Percentiles rank a stretch among this genome's conserved stretches.
Evolutionary conservation across 1,140 invertebrate species (phyloP).

Genomic region (Ips nitidus): DNA sequence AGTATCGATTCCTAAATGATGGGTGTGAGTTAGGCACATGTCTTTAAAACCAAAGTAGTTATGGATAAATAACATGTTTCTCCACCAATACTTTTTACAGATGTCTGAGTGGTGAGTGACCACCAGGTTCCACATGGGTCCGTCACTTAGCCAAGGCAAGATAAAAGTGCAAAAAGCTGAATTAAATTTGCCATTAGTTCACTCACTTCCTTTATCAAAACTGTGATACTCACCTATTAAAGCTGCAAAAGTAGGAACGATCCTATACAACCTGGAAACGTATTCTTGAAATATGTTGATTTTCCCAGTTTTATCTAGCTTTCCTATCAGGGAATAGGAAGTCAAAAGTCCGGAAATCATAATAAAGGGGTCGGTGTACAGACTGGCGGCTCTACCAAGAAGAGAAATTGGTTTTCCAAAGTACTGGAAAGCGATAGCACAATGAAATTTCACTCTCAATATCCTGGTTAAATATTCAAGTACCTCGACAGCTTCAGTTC

Average conservation of each 20-base stretch:
- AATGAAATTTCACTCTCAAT: not conserved
- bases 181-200: not conserved
- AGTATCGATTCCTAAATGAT: slow-evolving; percentile 78
- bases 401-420: slow-evolving; percentile 71
- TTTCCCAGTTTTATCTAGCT: slow-evolving; percentile 58
- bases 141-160: slow-evolving; percentile 60
- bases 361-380: slow-evolving; percentile 77
- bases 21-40: slow-evolving; percentile 69
- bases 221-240: slow-evolving; percentile 52
- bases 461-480: not conserved
- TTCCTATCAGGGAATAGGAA: slow-evolving; percentile 64
- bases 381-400: slow-evolving; percentile 69
- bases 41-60: slow-evolving; percentile 65
- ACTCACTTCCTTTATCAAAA: not conserved
- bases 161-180: slow-evolving; percentile 64
- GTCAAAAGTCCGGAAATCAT: slow-evolving; percentile 74
- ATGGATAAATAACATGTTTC: slow-evolving; percentile 63
- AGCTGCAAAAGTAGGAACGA: slow-evolving; percentile 61
- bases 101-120: slow-evolving; percentile 62
- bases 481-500: slow-evolving; percentile 69
- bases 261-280: slow-evolving; percentile 61
- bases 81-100: slow-evolving; percentile 64
- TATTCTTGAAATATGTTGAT: slow-evolving; percentile 63
- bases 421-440: slow-evolving; percentile 52
- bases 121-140: slow-evolving; percentile 65